phyloP scores from a whole-genome alignment of 2,797 vertebrate genomes.

The Ibycter americanus region DNA sequence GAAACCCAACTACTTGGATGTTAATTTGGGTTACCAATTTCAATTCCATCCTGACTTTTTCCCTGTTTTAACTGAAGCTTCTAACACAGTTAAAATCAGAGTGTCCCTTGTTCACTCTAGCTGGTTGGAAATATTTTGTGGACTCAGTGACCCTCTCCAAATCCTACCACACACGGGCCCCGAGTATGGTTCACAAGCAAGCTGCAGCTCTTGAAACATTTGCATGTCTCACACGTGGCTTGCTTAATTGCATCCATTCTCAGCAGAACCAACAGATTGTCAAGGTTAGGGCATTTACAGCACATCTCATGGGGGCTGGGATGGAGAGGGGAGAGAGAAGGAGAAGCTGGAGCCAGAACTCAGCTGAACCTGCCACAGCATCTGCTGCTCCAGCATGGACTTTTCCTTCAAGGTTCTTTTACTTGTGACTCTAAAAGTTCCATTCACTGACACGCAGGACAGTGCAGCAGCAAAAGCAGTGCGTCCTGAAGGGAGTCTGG shows the following conservation, averaged over 20 bases:
- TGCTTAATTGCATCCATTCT: not conserved
- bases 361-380: not conserved
- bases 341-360: not conserved
- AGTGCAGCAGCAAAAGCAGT: not conserved
- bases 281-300: not conserved
- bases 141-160: not conserved
- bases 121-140: not conserved
- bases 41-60: not conserved
- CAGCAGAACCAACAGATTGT: not conserved
- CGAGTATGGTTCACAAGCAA: not conserved
- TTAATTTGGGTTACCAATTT: not conserved
- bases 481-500: not conserved
- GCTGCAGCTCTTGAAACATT: not conserved
- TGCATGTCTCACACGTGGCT: not conserved
- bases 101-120: not conserved
- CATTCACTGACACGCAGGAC: not conserved
- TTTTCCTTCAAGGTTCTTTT: not conserved
- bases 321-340: not conserved
- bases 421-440: not conserved
- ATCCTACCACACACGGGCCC: not conserved
- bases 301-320: rapidly evolving
- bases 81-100: not conserved
- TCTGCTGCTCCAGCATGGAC: not conserved
- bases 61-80: not conserved
- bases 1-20: not conserved